Conservation (phyloP, 2,797 vertebrate genomes). For the Pelochelys cantorii region DNA sequence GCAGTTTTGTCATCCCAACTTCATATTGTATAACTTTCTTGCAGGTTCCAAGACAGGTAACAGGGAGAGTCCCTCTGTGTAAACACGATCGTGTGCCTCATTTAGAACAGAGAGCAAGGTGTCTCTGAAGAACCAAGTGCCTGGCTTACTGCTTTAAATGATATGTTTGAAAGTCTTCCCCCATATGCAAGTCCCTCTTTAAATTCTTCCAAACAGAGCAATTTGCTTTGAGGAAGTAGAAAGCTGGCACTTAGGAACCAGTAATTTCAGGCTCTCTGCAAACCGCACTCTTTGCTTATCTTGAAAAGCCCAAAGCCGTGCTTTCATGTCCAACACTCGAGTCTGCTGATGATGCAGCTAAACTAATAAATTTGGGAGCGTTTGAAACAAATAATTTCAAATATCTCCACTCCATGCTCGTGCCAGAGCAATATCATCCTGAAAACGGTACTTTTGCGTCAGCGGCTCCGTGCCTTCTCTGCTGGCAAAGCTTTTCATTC, state of each 20-base stretch:
- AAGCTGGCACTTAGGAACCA: background rate
- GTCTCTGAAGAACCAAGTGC: background rate
- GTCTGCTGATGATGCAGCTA: background rate
- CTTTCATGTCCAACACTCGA: fast-evolving
- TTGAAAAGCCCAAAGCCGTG: background rate
- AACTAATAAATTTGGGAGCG: background rate
- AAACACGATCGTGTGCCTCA: fast-evolving
- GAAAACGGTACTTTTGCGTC: background rate
- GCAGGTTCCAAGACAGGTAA: background rate
- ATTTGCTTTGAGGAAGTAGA: background rate
- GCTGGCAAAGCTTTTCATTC: background rate
- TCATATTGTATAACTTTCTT: background rate
- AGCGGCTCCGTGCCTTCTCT: background rate
- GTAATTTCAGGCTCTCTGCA: background rate
- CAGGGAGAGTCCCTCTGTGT: background rate
- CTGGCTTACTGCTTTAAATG: background rate
- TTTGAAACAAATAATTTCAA: background rate
- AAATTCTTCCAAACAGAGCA: background rate
- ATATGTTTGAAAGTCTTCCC: background rate
- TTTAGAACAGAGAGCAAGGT: fast-evolving
- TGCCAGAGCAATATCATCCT: background rate
- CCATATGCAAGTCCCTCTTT: background rate
- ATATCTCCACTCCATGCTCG: background rate
- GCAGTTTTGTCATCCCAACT: background rate
- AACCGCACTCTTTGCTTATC: fast-evolving